Evolutionary conservation across 2,113 vertebrate species (phyloP), one percentile per base, ranked within the genome.

Genomic region (Callochromis pleurospilus): DNA sequence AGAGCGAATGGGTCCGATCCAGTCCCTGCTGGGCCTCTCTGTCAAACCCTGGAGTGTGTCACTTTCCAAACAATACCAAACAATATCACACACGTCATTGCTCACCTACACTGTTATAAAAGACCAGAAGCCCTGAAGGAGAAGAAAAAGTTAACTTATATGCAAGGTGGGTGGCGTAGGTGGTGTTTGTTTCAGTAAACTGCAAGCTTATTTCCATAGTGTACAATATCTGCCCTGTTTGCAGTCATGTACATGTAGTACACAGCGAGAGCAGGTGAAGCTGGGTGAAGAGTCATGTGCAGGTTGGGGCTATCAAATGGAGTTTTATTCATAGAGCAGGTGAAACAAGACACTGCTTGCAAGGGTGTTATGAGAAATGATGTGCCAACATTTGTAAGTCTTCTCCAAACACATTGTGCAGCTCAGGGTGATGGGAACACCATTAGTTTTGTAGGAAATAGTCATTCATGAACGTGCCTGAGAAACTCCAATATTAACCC

Each of bases 21-120:
- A n/a, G 79, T 90, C 82, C 93, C 95, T 29, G 88, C 94, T 93
- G 95, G 13, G 93, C 68, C 75, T 85, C 90, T 90, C 88, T 82
- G 92, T 93, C 85, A 58, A 87, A 88, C 82, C 90, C 82, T 6
- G 53, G 80, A 42, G 83, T 47, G 84, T 70, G 88, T 88, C 87
- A 56, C 86, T 90, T 87, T 88, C 17, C 80, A 68, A 88, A 94
- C 83, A 94, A 92, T 87, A 80, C 24, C 87, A 85, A 89, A 92
- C 82, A 91, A 91, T 93, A 88, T 83, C 62, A 86, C 55, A 60
- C 88, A 85, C 73, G 55, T 90, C 90, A 88, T 3, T 68, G 7
- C 19, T 75, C 81, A 58, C 82, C 54, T 90, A 36, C 47, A 36
- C 45, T 47, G 51, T 68, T 81, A 82, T 45, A 53, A 84, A 84